Evolutionary conservation across 2,888 invertebrate genomes (phyloP).

Genomic region (Dastarcus helophoroides): DNA sequence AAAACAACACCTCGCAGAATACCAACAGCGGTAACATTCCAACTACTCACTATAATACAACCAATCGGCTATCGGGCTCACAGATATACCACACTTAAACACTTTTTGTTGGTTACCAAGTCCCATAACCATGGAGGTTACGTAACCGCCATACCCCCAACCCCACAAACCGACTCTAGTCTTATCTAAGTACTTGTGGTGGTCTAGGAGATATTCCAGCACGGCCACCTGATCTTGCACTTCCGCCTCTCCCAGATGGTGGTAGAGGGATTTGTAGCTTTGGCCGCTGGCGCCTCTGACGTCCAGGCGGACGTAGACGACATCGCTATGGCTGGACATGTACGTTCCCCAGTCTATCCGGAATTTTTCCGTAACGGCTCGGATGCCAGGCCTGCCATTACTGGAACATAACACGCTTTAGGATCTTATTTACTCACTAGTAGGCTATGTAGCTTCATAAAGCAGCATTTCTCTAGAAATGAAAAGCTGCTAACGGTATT

Average conservation of each 20-base stretch:
- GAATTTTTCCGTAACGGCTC: slow-evolving; percentile 81
- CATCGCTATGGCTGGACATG: slow-evolving; percentile 82
- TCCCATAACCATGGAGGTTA: slow-evolving; percentile 83
- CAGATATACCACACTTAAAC: slow-evolving; percentile 87
- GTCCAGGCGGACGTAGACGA: slow-evolving; percentile 83
- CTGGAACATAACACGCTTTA: slow-evolving; percentile 42
- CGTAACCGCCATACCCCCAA: slow-evolving; percentile 94
- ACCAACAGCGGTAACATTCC: too few relatives aligned
- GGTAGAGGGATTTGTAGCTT: slow-evolving; percentile 70
- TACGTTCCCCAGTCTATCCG: slow-evolving; percentile 85
- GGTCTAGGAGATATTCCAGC: slow-evolving; percentile 69
- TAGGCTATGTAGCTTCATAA: too few relatives aligned
- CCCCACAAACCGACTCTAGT: slow-evolving; percentile 90
- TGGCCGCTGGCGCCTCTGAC: slow-evolving; percentile 62
- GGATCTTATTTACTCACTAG: too few relatives aligned
- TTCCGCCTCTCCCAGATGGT: slow-evolving; percentile 77
- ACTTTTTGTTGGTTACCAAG: slow-evolving; percentile 59
- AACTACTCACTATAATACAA: slow-evolving; percentile 87
- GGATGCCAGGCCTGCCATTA: slow-evolving; percentile 85
- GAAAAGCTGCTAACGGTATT: too few relatives aligned
- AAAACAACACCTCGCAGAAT: too few relatives aligned
- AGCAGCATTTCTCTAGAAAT: too few relatives aligned
- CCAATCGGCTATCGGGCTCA: slow-evolving; percentile 94
- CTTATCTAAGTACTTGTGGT: slow-evolving; percentile 73
- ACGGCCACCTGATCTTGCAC: slow-evolving; percentile 87